Base-by-base conservation (phyloP, 2,888 invertebrate species). In the Dryocosmus kuriphilus region DNA sequence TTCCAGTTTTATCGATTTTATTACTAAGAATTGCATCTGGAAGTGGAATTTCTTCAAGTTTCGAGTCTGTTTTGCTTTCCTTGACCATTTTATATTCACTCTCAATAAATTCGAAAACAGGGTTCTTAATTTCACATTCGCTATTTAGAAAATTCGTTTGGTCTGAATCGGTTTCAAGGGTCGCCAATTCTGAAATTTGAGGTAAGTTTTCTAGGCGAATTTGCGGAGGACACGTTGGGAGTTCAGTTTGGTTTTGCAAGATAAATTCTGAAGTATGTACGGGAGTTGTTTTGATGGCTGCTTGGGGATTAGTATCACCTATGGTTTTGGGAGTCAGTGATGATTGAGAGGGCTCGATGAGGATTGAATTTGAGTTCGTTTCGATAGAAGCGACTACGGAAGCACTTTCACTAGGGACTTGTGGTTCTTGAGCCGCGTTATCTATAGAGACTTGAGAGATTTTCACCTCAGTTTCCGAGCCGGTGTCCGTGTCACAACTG, bases 401-500 rank as follows among this genome's bases (percentile, higher is more conserved):
- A 77, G 55, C 73, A 38, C 74, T 80, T 57, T 83, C 80, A 14
- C 75, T 74, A 76, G 51, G 57, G 57, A 76, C 75, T 32, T 77
- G 38, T 74, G 80, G 73, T 63, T 84, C 81, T 78, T 82, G 79
- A 80, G 67, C 75, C 77, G 80, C 62, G 65, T 75, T 84, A 84
- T 86, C 81, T 82, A 83, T 77, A 85, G 78, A 83, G 80, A 82
- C 83, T 84, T 82, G 83, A 81, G 82, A 86, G 82, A 87, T 88
- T 92, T 93, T 93, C 94, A 95, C 95, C 95, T 95, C 95, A 85
- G 95, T 95, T 92, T 95, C 95, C 77, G 94, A 94, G 88, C 94
- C 94, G 41, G 94, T 94, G 86, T 95, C 95, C 79, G 95, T 94
- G 85, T 94, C 94, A 80, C 94, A 92, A 85, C 93, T 93, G 62